Percentiles rank a stretch among this genome's conserved stretches.
Evolutionary conservation across 2,888 invertebrate genomes (phyloP).

Genomic region (Antheraea yamamai): DNA sequence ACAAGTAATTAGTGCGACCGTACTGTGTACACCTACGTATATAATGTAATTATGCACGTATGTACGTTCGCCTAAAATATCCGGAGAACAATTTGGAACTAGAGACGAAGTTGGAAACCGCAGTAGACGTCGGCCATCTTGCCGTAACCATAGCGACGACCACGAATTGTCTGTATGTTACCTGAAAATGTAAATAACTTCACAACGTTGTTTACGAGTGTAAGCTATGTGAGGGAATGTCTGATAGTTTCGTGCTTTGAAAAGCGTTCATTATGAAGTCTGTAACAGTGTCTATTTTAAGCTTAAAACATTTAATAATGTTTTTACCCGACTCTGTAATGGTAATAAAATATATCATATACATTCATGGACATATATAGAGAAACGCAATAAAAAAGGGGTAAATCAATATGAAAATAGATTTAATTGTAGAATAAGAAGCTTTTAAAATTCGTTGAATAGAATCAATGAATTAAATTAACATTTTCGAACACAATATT

Average conservation of each 20-base stretch:
- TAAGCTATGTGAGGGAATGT: constrained; percentile 7
- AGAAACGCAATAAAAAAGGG: too few species aligned
- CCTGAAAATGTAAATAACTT: constrained; percentile 75
- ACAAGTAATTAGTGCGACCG: constrained; percentile 75
- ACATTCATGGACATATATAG: too few species aligned
- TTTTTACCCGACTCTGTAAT: too few species aligned
- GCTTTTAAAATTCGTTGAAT: too few species aligned
- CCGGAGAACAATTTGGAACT: constrained; percentile 78
- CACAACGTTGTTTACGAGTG: constrained; percentile 56
- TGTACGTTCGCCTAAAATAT: constrained; percentile 74
- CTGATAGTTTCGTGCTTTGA: not conserved
- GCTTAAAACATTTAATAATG: too few species aligned
- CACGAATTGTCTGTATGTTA: constrained; percentile 72
- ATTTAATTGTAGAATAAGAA: too few species aligned
- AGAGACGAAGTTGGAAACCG: constrained; percentile 77
- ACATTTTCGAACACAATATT: too few species aligned
- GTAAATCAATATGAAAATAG: too few species aligned
- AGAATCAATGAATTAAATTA: too few species aligned
- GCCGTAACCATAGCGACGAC: constrained; percentile 72
- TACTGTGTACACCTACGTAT: constrained; percentile 66
- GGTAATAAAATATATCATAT: too few species aligned
- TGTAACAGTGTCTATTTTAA: not conserved
- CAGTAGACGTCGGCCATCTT: constrained; percentile 79
- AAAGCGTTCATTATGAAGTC: constrained; percentile 1
- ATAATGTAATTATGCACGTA: constrained; percentile 79